Percentiles rank a stretch among this genome's conserved stretches.
phyloP scores from a whole-genome alignment of 2,113 vertebrate genomes.

The Notothenia rossii region DNA sequence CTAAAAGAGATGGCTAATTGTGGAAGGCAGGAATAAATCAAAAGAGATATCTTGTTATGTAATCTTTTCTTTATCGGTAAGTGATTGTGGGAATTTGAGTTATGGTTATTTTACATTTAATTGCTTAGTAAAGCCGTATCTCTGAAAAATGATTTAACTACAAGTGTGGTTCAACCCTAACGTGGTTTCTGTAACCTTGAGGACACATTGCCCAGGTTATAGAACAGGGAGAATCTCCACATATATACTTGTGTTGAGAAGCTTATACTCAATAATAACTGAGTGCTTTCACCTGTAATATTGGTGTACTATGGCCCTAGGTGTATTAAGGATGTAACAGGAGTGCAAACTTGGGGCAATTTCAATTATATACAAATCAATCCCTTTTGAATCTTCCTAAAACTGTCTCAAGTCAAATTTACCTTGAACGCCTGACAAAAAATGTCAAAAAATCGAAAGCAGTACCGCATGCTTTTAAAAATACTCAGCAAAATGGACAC shows the following conservation, averaged over 20 bases:
- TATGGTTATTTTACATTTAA: neutral
- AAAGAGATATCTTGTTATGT: neutral
- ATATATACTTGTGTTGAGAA: too few relatives aligned
- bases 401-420: neutral
- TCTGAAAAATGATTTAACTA: neutral
- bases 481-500: neutral
- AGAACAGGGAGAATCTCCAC: too few relatives aligned
- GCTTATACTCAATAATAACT: too few relatives aligned
- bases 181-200: too few relatives aligned
- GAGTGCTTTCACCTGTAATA: too few relatives aligned
- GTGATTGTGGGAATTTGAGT: neutral
- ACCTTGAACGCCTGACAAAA: neutral
- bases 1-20: neutral
- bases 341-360: neutral
- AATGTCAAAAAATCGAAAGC: neutral
- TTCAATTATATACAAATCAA: neutral
- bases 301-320: too few relatives aligned
- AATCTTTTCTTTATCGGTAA: neutral
- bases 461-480: neutral
- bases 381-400: neutral
- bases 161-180: too few relatives aligned
- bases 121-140: neutral
- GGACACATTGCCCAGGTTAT: too few relatives aligned
- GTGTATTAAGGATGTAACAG: too few relatives aligned
- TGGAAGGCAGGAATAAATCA: conserved; percentile 19